Base-by-base conservation (phyloP, 2,113 vertebrate genomes). In the Epinephelus moara region DNA sequence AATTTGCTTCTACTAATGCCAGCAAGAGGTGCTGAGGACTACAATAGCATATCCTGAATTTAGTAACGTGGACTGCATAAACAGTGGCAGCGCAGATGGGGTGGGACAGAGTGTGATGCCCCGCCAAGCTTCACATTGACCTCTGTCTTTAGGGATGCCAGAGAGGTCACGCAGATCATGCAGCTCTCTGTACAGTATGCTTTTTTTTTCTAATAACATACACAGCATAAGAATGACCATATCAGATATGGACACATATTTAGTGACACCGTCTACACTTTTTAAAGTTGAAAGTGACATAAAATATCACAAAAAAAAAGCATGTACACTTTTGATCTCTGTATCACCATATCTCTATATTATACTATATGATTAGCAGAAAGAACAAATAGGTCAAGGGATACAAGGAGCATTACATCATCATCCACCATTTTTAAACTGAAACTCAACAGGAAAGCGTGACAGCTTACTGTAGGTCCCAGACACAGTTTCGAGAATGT, bases 31-130 rank as follows among this genome's bases (percentile, higher is more conserved):
- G 37, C 63, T 12, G 4, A 68, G 14, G 67, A 73, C 27, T 25
- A 53, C 17, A 74, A 25, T 1, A 27, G 42, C 52, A 66, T 49
- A 21, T 53, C 49, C 30, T 42, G 60, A 13, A 49, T 27, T 55
- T 71, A 45, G 21, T 64, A 15, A 80, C 2, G 30, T 72, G 76
- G 33, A n/a, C 53, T 64, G 80, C 67, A 89, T 84, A 72, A 72
- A 69, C 45, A 56, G 64, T 49, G 56, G 57, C n/a, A 30, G 50
- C 1, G 13, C 81, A 84, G 82, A 91, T 88, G 81, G 84, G 78
- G 23, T 49, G 60, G 79, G 76, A 56, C 66, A 23, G 71, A 70
- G 75, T 64, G 70, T n/a, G 70, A 74, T 18, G 23, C 23, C 55
- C 63, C 75, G 71, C 73, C 69, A 52, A 13, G 77, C 52, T 23